Evolutionary conservation across 2,113 vertebrate genomes (phyloP).

Genomic region (Panthera leo): DNA sequence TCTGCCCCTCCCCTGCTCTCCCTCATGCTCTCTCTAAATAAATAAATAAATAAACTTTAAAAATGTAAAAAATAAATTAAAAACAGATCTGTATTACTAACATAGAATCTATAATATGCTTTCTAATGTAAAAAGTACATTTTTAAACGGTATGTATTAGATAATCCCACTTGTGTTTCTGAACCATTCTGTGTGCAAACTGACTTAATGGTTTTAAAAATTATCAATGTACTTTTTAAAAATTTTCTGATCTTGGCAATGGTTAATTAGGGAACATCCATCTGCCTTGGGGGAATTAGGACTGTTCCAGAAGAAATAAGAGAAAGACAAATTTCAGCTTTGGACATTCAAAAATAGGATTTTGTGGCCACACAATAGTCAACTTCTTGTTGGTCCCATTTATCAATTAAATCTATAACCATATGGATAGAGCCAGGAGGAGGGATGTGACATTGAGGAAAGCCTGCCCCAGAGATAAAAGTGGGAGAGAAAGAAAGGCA

Average conservation of each 20-base stretch:
- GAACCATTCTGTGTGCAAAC: background rate
- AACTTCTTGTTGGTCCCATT: background rate
- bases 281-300: background rate
- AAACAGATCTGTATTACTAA: background rate
- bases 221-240: background rate
- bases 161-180: background rate
- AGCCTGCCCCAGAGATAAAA: background rate
- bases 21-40: too few relatives aligned
- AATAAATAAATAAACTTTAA: too few relatives aligned
- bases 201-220: conserved; percentile 4
- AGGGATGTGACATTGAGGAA: background rate
- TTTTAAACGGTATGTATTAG: background rate
- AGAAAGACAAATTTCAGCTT: background rate
- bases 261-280: background rate
- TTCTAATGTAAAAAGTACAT: background rate
- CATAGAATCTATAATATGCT: background rate
- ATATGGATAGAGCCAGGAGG: background rate
- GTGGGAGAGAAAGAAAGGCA: background rate
- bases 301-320: background rate
- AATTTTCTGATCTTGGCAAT: background rate
- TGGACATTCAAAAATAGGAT: background rate
- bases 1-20: too few relatives aligned
- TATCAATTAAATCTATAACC: background rate
- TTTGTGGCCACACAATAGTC: background rate
- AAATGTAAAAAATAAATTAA: too few relatives aligned